phyloP scores from a whole-genome alignment of 2,113 vertebrate genomes.

The Riparia riparia region DNA sequence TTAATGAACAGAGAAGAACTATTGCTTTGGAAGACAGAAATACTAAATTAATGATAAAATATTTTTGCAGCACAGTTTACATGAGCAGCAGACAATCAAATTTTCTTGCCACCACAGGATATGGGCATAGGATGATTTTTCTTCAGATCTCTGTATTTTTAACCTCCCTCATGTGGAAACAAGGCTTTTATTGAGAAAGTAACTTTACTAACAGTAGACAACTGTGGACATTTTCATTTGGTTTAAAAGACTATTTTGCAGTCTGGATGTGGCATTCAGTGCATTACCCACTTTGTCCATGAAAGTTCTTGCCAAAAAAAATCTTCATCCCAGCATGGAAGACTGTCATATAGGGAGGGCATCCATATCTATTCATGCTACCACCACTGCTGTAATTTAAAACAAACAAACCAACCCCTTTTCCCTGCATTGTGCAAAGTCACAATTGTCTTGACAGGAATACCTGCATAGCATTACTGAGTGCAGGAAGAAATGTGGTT shows the following conservation, averaged over 20 bases:
- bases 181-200: not conserved
- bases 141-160: not conserved
- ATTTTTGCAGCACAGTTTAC: not conserved
- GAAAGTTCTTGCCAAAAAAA: not conserved
- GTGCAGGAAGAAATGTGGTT: not conserved
- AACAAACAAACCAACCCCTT: not conserved
- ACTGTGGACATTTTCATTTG: not conserved
- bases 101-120: not conserved
- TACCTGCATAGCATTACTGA: not conserved
- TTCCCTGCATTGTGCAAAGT: not conserved
- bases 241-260: not conserved
- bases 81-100: not conserved
- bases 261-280: not conserved
- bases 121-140: fast-evolving
- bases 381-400: not conserved
- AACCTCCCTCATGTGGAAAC: not conserved
- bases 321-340: not conserved
- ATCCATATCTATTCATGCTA: not conserved
- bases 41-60: not conserved
- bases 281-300: not conserved
- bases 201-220: not conserved
- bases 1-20: not conserved
- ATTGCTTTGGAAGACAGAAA: not conserved
- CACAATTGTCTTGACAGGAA: not conserved
- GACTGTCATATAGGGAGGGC: not conserved